Percentiles rank a stretch among this genome's conserved stretches.
phyloP scores from a whole-genome alignment of 2,113 vertebrate species.

The Cebus imitator region DNA sequence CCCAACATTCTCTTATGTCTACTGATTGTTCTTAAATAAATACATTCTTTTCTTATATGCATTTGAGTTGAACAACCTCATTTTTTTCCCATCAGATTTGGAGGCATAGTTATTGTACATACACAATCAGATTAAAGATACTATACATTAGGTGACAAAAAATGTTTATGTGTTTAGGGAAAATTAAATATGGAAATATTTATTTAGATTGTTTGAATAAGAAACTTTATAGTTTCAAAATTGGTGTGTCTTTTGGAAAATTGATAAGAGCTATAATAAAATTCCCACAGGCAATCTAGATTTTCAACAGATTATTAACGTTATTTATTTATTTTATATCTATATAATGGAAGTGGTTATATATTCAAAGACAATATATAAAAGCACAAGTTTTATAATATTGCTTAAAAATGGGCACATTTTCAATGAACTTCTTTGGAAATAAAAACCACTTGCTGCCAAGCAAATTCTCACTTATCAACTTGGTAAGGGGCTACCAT shows the following conservation, averaged over 20 bases:
- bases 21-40: not conserved
- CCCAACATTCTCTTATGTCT: not conserved
- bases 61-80: not conserved
- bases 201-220: not conserved
- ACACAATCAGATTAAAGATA: not conserved
- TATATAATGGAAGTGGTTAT: not conserved
- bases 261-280: not conserved
- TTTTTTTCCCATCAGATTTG: not conserved
- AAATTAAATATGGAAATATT: not conserved
- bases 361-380: constrained; percentile 32
- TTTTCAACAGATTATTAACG: not conserved
- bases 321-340: constrained; percentile 38
- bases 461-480: constrained; percentile 59
- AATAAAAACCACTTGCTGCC: constrained; percentile 57
- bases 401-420: constrained; percentile 61
- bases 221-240: not conserved
- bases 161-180: not conserved
- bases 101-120: not conserved
- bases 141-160: not conserved
- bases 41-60: not conserved
- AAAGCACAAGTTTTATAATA: constrained; percentile 37
- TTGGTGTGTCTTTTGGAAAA: not conserved
- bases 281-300: not conserved
- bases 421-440: constrained; percentile 48
- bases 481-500: not conserved